Conservation (phyloP, 2,797 vertebrate species). For the Crenuchus spilurus region DNA sequence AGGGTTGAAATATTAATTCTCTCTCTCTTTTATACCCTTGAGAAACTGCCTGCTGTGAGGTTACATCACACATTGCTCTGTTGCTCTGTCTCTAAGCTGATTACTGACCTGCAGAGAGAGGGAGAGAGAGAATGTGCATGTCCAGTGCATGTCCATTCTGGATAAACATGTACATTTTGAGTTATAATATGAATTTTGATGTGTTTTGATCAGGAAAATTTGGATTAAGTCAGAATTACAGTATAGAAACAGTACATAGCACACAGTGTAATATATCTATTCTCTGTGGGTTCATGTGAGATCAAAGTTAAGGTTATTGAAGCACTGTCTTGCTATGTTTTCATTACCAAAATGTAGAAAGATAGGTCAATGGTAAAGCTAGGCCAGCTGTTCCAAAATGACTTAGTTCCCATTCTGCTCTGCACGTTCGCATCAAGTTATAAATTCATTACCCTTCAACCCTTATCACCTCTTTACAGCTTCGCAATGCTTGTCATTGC, state of each 20-base stretch:
- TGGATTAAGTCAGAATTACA: neutral
- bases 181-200: neutral
- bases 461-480: conserved; percentile 18
- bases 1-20: neutral
- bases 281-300: neutral
- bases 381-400: neutral
- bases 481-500: neutral
- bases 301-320: neutral
- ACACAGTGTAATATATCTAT: neutral
- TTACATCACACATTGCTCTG: conserved; percentile 46
- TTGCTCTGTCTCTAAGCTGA: conserved; percentile 60
- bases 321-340: no score
- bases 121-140: neutral
- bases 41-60: conserved; percentile 55
- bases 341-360: neutral
- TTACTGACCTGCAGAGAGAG: conserved; percentile 46
- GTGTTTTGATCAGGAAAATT: neutral
- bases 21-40: neutral
- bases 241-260: neutral
- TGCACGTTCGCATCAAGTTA: neutral
- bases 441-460: neutral
- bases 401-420: neutral
- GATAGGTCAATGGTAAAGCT: neutral
- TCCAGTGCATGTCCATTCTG: neutral
- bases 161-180: conserved; percentile 15